These are phyloP conservation scores for Malthinus seriepunctatus DNA, from an alignment of 2,888 invertebrate genomes.

Conservation along the genomic window DNA sequence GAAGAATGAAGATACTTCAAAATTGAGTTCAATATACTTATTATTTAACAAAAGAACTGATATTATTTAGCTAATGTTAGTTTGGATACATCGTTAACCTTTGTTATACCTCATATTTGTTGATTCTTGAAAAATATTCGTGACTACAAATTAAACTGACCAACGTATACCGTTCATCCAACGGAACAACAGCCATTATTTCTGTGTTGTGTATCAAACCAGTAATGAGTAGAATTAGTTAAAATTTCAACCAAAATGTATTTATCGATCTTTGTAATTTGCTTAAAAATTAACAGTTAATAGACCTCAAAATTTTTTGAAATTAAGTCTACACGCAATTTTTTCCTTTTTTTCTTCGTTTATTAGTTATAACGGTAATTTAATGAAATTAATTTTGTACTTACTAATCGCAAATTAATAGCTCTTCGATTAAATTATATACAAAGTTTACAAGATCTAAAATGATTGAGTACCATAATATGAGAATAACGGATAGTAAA, in stretches of 20 bases:
- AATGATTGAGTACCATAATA: not conserved
- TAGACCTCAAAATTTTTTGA: too few relatives aligned
- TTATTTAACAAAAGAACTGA: too few relatives aligned
- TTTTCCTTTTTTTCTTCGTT: too few relatives aligned
- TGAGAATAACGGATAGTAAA: not conserved
- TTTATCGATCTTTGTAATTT: too few relatives aligned
- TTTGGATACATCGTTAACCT: not conserved
- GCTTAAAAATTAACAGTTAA: too few relatives aligned
- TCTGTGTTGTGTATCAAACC: not conserved
- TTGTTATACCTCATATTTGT: not conserved
- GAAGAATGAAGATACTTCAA: too few relatives aligned
- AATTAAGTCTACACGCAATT: too few relatives aligned
- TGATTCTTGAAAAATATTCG: not conserved
- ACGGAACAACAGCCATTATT: constrained; percentile 3
- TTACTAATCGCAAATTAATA: not conserved
- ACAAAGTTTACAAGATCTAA: not conserved
- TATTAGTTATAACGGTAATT: too few relatives aligned
- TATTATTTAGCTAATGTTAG: too few relatives aligned
- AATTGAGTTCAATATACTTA: too few relatives aligned
- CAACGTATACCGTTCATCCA: constrained; percentile 6
- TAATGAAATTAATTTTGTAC: not conserved
- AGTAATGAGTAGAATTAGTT: too few relatives aligned
- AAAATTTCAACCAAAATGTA: too few relatives aligned
- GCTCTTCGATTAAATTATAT: not conserved
- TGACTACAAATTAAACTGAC: constrained; percentile 1